These are phyloP conservation scores for Cervus canadensis DNA, from an alignment of 2,113 vertebrate genomes.

Conservation along the genomic window DNA sequence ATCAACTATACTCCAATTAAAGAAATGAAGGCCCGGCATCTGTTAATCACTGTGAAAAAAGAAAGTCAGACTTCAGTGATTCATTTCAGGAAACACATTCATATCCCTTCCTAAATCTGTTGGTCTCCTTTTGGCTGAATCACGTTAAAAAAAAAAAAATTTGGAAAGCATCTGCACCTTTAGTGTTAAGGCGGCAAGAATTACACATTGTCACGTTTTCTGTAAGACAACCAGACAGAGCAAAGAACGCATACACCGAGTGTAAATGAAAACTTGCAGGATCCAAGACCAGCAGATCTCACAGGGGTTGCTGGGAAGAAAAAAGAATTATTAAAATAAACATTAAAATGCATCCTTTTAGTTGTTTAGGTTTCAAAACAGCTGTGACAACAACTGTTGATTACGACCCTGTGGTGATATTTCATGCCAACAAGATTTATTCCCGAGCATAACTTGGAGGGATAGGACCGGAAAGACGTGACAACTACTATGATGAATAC, in stretches of 20 bases:
- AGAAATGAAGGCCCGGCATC: neutral
- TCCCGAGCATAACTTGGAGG: slow-evolving; percentile 17
- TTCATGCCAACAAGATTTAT: slow-evolving; percentile 33
- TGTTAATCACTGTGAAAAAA: neutral
- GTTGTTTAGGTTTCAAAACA: slow-evolving; percentile 29
- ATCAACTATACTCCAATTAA: neutral
- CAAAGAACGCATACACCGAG: neutral
- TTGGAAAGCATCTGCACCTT: neutral
- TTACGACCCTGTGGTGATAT: neutral
- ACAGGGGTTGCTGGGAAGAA: neutral
- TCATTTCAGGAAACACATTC: neutral
- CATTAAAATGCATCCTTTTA: neutral
- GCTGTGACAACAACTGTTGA: slow-evolving; percentile 35
- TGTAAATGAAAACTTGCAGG: neutral
- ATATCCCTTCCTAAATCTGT: neutral
- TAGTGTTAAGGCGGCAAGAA: neutral
- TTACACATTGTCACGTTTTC: neutral
- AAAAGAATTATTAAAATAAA: neutral
- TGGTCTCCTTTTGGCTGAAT: neutral
- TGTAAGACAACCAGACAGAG: neutral
- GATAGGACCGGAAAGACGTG: neutral
- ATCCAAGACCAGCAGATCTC: neutral
- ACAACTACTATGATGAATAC: neutral
- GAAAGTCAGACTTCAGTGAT: neutral
- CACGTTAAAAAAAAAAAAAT: neutral